Percentiles rank a stretch among this genome's conserved stretches.
Evolutionary conservation across 2,113 vertebrate genomes (phyloP).

Genomic region (Callipepla squamata): DNA sequence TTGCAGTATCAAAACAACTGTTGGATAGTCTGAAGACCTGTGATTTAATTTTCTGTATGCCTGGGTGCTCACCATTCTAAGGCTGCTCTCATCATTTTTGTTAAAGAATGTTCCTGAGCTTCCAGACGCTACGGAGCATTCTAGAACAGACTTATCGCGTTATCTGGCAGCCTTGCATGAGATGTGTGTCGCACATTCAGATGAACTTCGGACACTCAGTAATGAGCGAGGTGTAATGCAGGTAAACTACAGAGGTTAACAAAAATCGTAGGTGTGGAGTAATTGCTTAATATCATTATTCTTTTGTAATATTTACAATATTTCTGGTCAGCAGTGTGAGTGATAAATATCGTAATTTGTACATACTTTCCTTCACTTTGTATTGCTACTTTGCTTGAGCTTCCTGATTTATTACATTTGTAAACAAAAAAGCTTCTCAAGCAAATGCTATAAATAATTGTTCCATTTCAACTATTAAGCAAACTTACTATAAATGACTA

Average conservation of each 20-base stretch:
- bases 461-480: constrained; percentile 14
- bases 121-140: constrained; percentile 91
- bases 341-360: neutral
- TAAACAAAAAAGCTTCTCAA: neutral
- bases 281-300: neutral
- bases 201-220: constrained; percentile 92
- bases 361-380: constrained; percentile 28
- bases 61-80: constrained; percentile 49
- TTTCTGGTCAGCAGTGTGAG: constrained; percentile 7
- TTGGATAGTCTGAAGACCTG: neutral
- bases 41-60: neutral
- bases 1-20: constrained; percentile 7
- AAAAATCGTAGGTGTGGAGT: neutral
- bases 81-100: constrained; percentile 53
- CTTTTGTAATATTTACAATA: neutral
- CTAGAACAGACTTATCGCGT: constrained; percentile 92
- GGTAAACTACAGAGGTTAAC: constrained; percentile 76
- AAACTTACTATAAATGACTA: neutral
- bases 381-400: constrained; percentile 7
- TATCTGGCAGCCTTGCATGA: constrained; percentile 93
- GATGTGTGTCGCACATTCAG: constrained; percentile 89
- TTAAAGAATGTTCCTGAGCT: constrained; percentile 94
- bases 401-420: neutral
- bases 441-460: neutral
- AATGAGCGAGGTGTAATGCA: constrained; percentile 93